phyloP scores from a whole-genome alignment of 2,888 invertebrate species.

The Lasioglossum calceatum region DNA sequence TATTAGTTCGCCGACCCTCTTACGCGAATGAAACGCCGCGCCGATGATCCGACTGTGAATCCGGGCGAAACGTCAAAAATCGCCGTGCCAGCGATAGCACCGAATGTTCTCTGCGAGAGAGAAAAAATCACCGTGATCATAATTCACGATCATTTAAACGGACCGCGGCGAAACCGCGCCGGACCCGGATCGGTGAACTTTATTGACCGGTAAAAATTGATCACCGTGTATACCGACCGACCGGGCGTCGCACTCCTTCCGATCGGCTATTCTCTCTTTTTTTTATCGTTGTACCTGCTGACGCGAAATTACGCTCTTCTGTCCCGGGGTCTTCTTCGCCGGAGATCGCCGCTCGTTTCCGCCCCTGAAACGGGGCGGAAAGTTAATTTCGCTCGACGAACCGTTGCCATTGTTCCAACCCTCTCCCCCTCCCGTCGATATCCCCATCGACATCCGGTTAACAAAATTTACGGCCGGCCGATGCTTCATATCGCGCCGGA shows the following conservation, averaged over 20 bases:
- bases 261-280: constrained; percentile 28
- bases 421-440: not conserved
- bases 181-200: constrained; percentile 68
- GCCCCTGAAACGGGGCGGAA: constrained; percentile 21
- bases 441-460: constrained; percentile 7
- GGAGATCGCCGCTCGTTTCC: constrained; percentile 32
- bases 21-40: constrained; percentile 14
- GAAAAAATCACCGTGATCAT: not conserved
- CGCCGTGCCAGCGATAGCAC: not conserved
- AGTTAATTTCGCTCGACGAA: constrained; percentile 51
- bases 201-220: constrained; percentile 73
- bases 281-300: constrained; percentile 74
- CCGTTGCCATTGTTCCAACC: constrained; percentile 43
- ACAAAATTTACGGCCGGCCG: constrained; percentile 5
- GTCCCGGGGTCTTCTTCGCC: constrained; percentile 28
- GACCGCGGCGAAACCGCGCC: not conserved
- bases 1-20: constrained; percentile 40
- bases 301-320: constrained; percentile 61
- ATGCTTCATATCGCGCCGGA: not conserved
- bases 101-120: not conserved
- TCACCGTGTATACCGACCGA: constrained; percentile 47
- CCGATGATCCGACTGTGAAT: not conserved
- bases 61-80: not conserved
- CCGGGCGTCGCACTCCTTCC: constrained; percentile 22
- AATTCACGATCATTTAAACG: constrained; percentile 15